Evolutionary conservation across 2,113 vertebrate genomes (phyloP).

Genomic region (Muntiacus muntjak): DNA sequence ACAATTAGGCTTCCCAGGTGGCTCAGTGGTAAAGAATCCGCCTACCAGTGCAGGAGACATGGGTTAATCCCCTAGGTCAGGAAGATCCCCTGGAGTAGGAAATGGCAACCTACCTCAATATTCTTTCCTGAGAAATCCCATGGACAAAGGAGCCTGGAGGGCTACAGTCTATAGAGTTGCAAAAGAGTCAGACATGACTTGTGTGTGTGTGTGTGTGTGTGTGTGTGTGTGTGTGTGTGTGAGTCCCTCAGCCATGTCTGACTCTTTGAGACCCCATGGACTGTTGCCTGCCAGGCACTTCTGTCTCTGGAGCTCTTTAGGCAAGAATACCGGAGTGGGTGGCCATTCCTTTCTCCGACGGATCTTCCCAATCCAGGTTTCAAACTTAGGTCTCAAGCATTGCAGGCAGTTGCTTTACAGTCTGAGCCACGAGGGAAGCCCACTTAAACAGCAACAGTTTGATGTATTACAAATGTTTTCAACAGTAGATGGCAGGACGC

Average conservation of each 20-base stretch:
- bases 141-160: neutral
- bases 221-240: neutral
- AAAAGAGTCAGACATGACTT: neutral
- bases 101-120: neutral
- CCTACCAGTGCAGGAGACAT: neutral
- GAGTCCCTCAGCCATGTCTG: fast-evolving
- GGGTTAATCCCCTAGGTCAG: neutral
- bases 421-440: neutral
- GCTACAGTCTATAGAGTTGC: neutral
- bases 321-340: neutral
- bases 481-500: neutral
- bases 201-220: neutral
- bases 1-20: neutral
- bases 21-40: neutral
- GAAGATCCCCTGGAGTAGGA: neutral
- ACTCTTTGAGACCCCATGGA: neutral
- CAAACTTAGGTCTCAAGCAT: neutral
- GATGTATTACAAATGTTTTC: neutral
- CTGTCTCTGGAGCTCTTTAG: neutral
- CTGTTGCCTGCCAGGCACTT: neutral
- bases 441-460: neutral
- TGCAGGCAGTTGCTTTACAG: neutral
- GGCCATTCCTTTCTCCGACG: neutral
- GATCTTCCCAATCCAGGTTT: neutral
- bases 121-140: neutral